Evolutionary conservation across 2,888 invertebrate species (phyloP), one percentile per base, ranked within the genome.

Genomic region (Dryobotodes eremita): DNA sequence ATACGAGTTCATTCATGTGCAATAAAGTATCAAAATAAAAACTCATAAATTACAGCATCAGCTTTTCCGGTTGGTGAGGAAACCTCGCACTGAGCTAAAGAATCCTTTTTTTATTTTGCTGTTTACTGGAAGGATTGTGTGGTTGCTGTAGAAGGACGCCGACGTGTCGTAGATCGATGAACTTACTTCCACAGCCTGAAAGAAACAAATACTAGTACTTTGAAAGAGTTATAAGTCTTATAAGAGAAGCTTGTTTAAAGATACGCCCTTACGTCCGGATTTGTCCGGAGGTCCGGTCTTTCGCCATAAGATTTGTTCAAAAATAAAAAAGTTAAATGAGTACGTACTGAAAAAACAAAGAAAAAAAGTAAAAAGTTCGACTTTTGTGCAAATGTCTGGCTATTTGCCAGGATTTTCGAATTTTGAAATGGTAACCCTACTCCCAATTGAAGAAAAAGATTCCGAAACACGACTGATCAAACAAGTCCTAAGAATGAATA

Each of bases 81-180:
- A 94, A 17, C 93, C 95, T 76, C 94, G 91, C 0, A 96, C 92
- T 0, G 96, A 95, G 80, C 89, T 94, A 26, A 96, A 92, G 78
- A 96, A 95, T 0, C 96, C 94, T 78, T 94, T 89, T 83, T 95
- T 96, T 76, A 92, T 93, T 89, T 93, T 95, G 77, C 86, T 91
- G 82, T 90, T 93, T 3, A 91, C 72, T 10, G 94, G 94, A 36
- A 91, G 84, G 23, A 95, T 90, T 2, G 94, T 91, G 89, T 96
- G 96, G 82, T 95, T 94, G 78, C 93, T 96, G 90, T 94, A 96
- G 89, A 95, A 96, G 0, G 96, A 96, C 0, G 91, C 94, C 1
- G 96, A 94, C 1, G 96, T 96, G 74, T 96, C 96, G 87, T 94
- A 96, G 15, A 96, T 87, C 0, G 96, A 95, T 0, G 96, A 96